phyloP scores from a whole-genome alignment of 53 echinoderm and acorn worm species.

The Zoroaster sp. region DNA sequence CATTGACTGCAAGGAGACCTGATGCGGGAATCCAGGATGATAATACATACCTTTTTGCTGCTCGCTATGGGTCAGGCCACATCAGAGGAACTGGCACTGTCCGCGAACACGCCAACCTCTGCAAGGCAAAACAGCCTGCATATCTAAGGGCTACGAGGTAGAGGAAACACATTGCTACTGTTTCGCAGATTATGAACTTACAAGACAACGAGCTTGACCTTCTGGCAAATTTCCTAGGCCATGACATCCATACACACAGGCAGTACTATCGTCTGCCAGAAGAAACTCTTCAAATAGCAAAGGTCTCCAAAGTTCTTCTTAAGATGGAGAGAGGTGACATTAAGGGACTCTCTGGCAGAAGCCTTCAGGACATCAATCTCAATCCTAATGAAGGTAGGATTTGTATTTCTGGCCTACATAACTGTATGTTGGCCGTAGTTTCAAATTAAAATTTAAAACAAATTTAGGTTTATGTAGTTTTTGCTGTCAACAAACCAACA shows the following conservation, averaged over 20 bases:
- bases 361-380: background rate
- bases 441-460: background rate
- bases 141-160: slow-evolving; percentile 56
- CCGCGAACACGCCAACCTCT: slow-evolving; percentile 29
- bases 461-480: no score
- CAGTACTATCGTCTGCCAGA: slow-evolving; percentile 74
- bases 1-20: background rate
- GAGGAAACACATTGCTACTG: no score
- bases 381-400: background rate
- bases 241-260: slow-evolving; percentile 58
- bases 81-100: slow-evolving; percentile 61
- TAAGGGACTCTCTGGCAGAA: no score
- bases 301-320: slow-evolving; percentile 50
- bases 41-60: no score
- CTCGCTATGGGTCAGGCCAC: no score
- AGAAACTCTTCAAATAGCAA: slow-evolving; percentile 67
- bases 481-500: no score
- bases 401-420: background rate
- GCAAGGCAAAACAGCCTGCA: slow-evolving; percentile 48
- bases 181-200: no score
- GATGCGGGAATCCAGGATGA: no score
- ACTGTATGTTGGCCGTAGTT: no score
- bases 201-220: no score
- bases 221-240: no score
- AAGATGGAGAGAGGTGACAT: no score